phyloP scores from a whole-genome alignment of 2,113 vertebrate genomes.

The Dicrurus megarhynchus region DNA sequence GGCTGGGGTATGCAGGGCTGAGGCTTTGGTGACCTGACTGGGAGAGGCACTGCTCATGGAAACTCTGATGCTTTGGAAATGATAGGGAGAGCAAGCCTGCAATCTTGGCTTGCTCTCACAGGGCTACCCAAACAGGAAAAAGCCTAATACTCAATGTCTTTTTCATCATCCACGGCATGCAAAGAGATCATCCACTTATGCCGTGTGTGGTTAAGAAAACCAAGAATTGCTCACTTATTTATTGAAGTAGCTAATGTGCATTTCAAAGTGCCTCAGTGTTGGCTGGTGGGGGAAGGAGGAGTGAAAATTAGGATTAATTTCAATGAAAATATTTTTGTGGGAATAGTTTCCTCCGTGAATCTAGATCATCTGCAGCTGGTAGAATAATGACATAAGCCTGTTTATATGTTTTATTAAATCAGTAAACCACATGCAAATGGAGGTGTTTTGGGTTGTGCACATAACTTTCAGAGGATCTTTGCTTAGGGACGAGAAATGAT shows the following conservation, averaged over 20 bases:
- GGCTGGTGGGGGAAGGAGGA: background rate
- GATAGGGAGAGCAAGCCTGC: background rate
- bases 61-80: background rate
- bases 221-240: conserved; percentile 34
- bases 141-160: background rate
- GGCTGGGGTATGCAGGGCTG: background rate
- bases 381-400: background rate
- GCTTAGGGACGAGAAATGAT: background rate
- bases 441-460: background rate
- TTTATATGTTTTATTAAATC: conserved; percentile 12
- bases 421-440: background rate
- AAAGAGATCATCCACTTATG: background rate
- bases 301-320: background rate
- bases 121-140: conserved; percentile 27
- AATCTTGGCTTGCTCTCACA: background rate
- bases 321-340: conserved; percentile 12
- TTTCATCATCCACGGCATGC: background rate
- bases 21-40: background rate
- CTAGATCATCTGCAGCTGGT: background rate
- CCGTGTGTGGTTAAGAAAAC: background rate
- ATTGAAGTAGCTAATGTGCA: background rate
- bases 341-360: background rate
- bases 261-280: background rate
- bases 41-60: background rate
- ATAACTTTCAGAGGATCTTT: background rate